Conservation (phyloP, 2,888 invertebrate genomes). For the Acleris emargana region DNA sequence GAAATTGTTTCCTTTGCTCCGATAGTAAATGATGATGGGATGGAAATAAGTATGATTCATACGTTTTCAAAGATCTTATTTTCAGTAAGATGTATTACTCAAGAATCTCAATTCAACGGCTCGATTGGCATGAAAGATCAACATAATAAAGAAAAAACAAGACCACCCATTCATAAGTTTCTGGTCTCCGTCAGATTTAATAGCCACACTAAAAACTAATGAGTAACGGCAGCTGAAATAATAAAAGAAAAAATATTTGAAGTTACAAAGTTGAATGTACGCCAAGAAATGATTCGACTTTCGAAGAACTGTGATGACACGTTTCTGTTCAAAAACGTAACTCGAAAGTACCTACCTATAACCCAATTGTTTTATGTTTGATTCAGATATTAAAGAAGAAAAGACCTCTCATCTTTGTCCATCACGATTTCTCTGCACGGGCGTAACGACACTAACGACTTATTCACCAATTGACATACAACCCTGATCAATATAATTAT, state of each 20-base stretch:
- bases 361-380: no score
- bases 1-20: background rate
- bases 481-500: no score
- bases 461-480: background rate
- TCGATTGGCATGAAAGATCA: no score
- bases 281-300: conserved; percentile 49
- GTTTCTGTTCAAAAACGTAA: conserved; percentile 5
- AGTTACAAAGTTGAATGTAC: conserved; percentile 41
- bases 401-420: no score
- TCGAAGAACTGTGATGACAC: conserved; percentile 35
- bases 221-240: conserved; percentile 34
- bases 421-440: background rate
- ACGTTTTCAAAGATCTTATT: background rate
- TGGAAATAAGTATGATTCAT: background rate
- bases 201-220: conserved; percentile 21
- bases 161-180: conserved; percentile 15
- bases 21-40: background rate
- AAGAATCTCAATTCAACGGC: no score
- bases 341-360: background rate
- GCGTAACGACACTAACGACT: background rate
- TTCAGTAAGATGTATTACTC: background rate
- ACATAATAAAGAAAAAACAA: background rate
- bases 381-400: no score
- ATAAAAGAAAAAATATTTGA: conserved; percentile 30
- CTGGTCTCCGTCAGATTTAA: conserved; percentile 11